Evolutionary conservation across 2,797 vertebrate species (phyloP), one percentile per base, ranked within the genome.

Genomic region (Microtus californicus): DNA sequence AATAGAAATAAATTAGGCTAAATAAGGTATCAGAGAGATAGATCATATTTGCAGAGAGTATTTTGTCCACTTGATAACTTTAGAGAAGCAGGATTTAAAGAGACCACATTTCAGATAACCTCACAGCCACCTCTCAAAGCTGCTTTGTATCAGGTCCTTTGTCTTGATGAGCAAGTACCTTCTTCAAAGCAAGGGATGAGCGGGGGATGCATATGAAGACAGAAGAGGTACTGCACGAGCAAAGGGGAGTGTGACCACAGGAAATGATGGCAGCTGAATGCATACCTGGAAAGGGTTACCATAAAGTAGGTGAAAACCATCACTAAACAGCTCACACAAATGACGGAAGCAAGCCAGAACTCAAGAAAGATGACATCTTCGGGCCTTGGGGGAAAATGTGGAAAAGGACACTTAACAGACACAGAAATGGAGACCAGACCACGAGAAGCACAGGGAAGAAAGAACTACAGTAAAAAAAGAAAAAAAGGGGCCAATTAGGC

Each of bases 291-390:
- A 93, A 93, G 65, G 27, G 14, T 69, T 87, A 82, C 21, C 37
- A 25, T 51, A 87, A 79, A 90, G 34, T 85, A 61, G 21, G n/a
- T 79, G 9, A 73, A 89, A 92, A 89, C 69, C 56, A 21, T 81
- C 29, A 81, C 13, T 87, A 95, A 93, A 92, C 76, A 80, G 67
- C 90, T 91, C 59, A 43, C n/a, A 51, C 10, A 23, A 81, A 88
- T 85, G 91, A 92, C 29, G 76, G 29, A 95, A 87, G 29, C 61
- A 93, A 95, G 48, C 14, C 79, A 83, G 31, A 93, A n/a, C 27
- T 95, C 40, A 93, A 65, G 61, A 81, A 67, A 77, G 25, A 82
- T 74, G 51, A 87, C 65, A 51, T 61, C 21, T 92, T 63, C 48
- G 59, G 87, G 40, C 51, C 89, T 78, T 48, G 71, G 34, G 40